These are phyloP conservation scores for Phallusia fumigata DNA, from an alignment of 23 tunicate genomes.

Conservation along the genomic window DNA sequence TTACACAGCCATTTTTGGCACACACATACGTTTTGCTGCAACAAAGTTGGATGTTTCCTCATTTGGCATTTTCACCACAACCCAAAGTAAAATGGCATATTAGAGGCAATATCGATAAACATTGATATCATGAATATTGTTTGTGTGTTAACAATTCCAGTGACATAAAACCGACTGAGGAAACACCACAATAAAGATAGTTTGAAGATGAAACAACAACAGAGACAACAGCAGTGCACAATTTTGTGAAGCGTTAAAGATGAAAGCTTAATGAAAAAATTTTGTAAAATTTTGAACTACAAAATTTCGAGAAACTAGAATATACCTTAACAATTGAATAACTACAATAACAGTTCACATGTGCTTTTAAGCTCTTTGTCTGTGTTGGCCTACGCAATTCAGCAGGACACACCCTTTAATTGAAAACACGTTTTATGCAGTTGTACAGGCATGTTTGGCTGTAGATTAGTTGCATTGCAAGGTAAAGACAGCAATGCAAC, in stretches of 20 bases:
- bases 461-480: background rate
- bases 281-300: no score
- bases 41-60: background rate
- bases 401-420: constrained; percentile 1
- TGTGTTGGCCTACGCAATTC: constrained; percentile 4
- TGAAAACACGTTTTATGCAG: background rate
- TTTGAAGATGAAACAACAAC: background rate
- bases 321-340: no score
- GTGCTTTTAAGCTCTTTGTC: background rate
- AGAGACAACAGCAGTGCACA: background rate
- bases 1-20: background rate
- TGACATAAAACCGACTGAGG: background rate
- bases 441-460: background rate
- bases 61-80: background rate
- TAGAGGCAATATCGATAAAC: background rate
- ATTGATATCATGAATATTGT: no score
- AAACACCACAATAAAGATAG: background rate
- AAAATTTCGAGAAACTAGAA: no score
- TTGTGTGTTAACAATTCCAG: background rate
- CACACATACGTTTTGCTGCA: constrained; percentile 19
- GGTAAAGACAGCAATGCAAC: constrained; percentile 13
- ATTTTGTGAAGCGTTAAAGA: no score
- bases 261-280: no score
- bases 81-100: background rate
- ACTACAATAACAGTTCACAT: background rate